A percentile compares a stretch with the other conserved stretches of the same genome.
These are phyloP conservation scores for Drosophila ustulata DNA, from an alignment of 2,888 invertebrate species.

Conservation along the genomic window DNA sequence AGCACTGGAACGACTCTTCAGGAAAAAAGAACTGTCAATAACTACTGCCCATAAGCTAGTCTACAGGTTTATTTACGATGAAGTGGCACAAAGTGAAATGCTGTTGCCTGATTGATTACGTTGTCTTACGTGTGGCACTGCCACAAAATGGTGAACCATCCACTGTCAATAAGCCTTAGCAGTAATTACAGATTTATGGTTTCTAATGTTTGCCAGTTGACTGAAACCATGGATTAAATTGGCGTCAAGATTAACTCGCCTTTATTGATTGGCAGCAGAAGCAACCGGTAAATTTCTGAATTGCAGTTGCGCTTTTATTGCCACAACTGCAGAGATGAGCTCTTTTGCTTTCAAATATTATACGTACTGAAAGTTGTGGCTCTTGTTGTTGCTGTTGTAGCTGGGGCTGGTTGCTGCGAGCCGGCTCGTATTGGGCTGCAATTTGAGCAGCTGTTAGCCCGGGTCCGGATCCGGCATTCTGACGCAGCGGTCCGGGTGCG, in stretches of 20 bases:
- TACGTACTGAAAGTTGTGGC: conserved; percentile 71
- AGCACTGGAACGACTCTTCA: conserved; percentile 30
- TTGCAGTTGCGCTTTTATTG: neutral
- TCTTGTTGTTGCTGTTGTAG: conserved; percentile 29
- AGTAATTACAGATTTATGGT: neutral
- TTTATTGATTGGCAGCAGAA: neutral
- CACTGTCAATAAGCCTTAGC: neutral
- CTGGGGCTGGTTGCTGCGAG: conserved; percentile 66
- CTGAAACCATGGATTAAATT: neutral
- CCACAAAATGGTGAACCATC: neutral
- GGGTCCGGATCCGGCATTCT: conserved; percentile 38
- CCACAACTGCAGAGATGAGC: neutral
- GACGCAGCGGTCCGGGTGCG: conserved; percentile 39
- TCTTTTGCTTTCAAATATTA: neutral
- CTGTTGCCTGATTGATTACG: conserved; percentile 15
- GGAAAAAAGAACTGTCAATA: conserved; percentile 70
- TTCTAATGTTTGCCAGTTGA: neutral
- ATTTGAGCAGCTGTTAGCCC: conserved; percentile 75
- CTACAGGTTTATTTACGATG: conserved; percentile 44
- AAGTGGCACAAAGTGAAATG: conserved; percentile 46
- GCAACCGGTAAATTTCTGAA: neutral
- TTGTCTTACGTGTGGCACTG: neutral
- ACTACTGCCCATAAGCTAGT: conserved; percentile 32
- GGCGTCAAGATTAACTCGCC: neutral
- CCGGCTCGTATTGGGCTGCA: conserved; percentile 83